Evolutionary conservation across 35 echinoderm and acorn worm genomes (phyloP).

Genomic region (Holothuria glaberrima): DNA sequence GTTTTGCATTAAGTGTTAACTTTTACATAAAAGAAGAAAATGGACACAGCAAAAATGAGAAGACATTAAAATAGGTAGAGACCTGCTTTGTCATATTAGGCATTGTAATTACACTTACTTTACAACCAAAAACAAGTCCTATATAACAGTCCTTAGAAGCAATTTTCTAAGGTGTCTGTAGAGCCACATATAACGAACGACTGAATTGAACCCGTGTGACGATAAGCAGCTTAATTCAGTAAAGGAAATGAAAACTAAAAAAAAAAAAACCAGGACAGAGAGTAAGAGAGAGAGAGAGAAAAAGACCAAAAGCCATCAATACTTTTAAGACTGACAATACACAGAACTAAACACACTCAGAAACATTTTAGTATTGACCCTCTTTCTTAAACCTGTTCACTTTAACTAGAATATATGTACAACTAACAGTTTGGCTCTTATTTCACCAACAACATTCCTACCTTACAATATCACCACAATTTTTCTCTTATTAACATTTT

Average conservation of each 20-base stretch:
- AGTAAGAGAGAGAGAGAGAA: conserved; percentile 14
- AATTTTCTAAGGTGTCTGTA: conserved; percentile 6
- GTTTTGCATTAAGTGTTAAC: too few species aligned
- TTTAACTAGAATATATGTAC: too few species aligned
- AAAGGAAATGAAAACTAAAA: too few species aligned
- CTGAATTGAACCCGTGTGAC: conserved; percentile 48
- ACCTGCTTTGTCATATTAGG: conserved; percentile 46
- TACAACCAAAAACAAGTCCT: conserved; percentile 48
- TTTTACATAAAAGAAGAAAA: too few species aligned
- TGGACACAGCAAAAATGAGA: too few species aligned
- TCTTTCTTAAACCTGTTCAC: too few species aligned
- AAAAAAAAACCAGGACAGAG: not conserved
- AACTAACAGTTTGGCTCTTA: too few species aligned
- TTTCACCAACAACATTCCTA: too few species aligned
- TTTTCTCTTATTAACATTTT: too few species aligned
- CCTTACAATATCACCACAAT: too few species aligned
- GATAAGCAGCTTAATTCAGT: conserved; percentile 26
- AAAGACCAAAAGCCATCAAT: conserved; percentile 18
- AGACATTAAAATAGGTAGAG: not conserved
- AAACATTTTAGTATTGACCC: not conserved
- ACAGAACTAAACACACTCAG: conserved; percentile 27
- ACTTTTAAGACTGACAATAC: conserved; percentile 25
- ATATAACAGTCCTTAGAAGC: conserved; percentile 52
- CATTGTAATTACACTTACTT: conserved; percentile 55
- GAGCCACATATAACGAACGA: conserved; percentile 48